Conservation (phyloP, 2,797 vertebrate genomes). For the Centropyge bicolor region DNA sequence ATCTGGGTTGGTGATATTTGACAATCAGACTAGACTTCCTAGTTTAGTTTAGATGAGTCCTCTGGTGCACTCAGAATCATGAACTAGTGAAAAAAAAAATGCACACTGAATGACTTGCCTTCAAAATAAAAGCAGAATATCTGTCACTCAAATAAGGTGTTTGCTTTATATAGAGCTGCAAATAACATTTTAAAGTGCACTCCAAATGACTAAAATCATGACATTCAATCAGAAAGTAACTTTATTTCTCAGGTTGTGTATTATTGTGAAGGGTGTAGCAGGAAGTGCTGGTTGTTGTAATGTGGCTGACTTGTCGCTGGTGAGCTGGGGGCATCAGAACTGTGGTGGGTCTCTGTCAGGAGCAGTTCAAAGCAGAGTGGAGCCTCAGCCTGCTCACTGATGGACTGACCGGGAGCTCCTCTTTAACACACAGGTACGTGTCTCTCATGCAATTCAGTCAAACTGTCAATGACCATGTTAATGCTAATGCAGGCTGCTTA, state of each 20-base stretch:
- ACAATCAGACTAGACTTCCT: too few species aligned
- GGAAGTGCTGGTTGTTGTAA: background rate
- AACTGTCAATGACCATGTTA: background rate
- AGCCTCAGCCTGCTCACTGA: constrained; percentile 18
- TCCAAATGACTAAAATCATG: background rate
- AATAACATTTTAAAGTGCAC: background rate
- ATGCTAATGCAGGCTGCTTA: background rate
- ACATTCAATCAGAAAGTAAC: too few species aligned
- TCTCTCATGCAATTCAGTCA: background rate
- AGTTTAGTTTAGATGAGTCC: too few species aligned
- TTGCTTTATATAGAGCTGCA: accelerated
- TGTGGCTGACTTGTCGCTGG: constrained; percentile 5
- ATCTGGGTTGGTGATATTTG: too few species aligned
- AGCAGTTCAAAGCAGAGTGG: background rate
- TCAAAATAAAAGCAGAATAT: constrained; percentile 50
- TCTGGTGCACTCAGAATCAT: too few species aligned
- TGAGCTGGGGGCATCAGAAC: background rate
- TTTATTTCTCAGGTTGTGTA: background rate
- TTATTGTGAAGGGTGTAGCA: constrained; percentile 48
- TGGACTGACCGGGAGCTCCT: constrained; percentile 28
- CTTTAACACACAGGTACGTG: constrained; percentile 59
- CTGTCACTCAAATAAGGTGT: background rate
- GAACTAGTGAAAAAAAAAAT: too few species aligned
- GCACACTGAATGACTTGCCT: background rate
- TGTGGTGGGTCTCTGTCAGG: constrained; percentile 31